Evolutionary conservation across 2,888 invertebrate genomes (phyloP).

Genomic region (Halictus ligatus): DNA sequence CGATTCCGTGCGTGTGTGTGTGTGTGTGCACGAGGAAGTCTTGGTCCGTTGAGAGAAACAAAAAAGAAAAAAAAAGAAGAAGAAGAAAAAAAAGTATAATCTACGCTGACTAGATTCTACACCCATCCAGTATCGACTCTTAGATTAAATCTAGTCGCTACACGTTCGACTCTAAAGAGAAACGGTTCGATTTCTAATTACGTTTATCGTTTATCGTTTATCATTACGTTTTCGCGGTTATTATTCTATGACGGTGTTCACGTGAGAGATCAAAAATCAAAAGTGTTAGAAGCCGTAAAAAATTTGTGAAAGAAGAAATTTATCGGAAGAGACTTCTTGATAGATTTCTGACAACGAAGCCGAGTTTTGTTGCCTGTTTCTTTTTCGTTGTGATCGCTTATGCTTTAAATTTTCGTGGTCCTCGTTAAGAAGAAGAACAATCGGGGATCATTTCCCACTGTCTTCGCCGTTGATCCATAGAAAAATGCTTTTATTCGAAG

Average conservation of each 20-base stretch:
- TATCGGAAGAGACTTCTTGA: background rate
- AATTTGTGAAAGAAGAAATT: slow-evolving; percentile 29
- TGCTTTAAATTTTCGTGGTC: slow-evolving; percentile 36
- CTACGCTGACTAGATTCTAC: slow-evolving; percentile 77
- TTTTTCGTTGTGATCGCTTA: background rate
- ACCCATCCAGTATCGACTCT: slow-evolving; percentile 70
- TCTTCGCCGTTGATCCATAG: slow-evolving; percentile 19
- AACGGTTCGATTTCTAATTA: slow-evolving; percentile 47
- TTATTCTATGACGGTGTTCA: background rate
- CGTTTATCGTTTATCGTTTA: too few species aligned
- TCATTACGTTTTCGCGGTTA: slow-evolving; percentile 10
- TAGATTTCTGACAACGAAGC: slow-evolving; percentile 18
- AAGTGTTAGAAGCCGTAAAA: slow-evolving; percentile 14
- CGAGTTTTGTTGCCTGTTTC: background rate
- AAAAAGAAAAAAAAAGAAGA: slow-evolving; percentile 37
- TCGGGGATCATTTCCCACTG: background rate
- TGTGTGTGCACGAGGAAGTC: slow-evolving; percentile 48
- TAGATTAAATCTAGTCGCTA: slow-evolving; percentile 51
- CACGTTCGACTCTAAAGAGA: slow-evolving; percentile 56
- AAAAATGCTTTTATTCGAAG: slow-evolving; percentile 88
- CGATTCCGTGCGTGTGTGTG: slow-evolving; percentile 25
- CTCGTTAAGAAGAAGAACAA: slow-evolving; percentile 30
- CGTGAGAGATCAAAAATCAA: slow-evolving; percentile 34
- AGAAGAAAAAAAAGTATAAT: slow-evolving; percentile 42
- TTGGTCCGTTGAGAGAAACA: slow-evolving; percentile 57